Conservation (phyloP, 2,797 vertebrate species). For the Rhynchotus rufescens region DNA sequence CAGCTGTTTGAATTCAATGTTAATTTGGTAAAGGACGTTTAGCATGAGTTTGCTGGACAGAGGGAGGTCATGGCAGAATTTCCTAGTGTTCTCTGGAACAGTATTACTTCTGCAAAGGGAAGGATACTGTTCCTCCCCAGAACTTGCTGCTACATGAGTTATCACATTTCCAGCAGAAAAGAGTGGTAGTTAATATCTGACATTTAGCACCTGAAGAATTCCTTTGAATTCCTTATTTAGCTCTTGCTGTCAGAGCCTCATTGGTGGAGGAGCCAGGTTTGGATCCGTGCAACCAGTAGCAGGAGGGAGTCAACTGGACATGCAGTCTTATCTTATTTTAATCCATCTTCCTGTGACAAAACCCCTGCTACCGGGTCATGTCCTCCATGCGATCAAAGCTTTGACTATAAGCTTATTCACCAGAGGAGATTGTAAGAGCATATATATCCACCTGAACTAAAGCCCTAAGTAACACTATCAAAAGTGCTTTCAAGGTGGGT, state of each 20-base stretch:
- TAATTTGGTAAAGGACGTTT: slow-evolving; percentile 29
- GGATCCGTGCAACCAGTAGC: not conserved
- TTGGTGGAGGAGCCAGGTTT: not conserved
- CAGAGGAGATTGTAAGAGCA: not conserved
- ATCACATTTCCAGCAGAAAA: not conserved
- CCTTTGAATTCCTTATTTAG: not conserved
- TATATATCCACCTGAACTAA: not conserved
- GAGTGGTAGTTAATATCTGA: not conserved
- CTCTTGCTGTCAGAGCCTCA: not conserved
- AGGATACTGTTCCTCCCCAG: not conserved
- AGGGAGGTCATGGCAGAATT: not conserved
- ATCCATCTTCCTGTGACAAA: not conserved
- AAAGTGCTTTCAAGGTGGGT: not conserved
- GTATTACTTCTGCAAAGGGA: not conserved
- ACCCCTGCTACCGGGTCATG: no score
- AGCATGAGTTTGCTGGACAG: not conserved
- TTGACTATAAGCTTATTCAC: not conserved
- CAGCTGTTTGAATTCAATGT: slow-evolving; percentile 20
- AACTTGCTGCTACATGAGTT: not conserved
- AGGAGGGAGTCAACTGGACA: not conserved
- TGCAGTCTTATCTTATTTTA: not conserved
- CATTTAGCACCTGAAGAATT: not conserved
- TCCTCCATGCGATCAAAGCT: not conserved
- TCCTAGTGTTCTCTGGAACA: not conserved
- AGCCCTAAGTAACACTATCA: not conserved